Conservation (phyloP, 1,140 invertebrate species). For the Copidosoma floridanum region DNA sequence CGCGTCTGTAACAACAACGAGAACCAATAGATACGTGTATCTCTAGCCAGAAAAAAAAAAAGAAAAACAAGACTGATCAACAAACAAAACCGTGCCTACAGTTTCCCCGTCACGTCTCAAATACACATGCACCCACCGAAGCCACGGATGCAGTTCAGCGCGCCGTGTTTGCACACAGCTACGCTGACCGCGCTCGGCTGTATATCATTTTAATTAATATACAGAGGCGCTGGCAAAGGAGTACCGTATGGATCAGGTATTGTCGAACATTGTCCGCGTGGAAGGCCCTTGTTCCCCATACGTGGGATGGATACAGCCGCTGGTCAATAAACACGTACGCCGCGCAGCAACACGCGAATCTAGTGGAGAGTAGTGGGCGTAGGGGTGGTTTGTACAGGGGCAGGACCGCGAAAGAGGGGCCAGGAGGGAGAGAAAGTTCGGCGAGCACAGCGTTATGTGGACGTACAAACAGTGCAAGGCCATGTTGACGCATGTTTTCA, state of each 20-base stretch:
- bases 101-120: no score
- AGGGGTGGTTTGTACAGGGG: slow-evolving; percentile 41
- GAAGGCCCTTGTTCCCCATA: slow-evolving; percentile 33
- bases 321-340: neutral
- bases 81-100: no score
- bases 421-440: slow-evolving; percentile 29
- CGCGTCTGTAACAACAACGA: no score
- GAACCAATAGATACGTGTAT: no score
- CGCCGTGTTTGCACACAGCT: no score
- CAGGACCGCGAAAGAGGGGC: slow-evolving; percentile 26
- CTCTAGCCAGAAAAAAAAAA: no score
- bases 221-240: no score
- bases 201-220: slow-evolving; percentile 18
- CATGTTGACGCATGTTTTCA: slow-evolving; percentile 61
- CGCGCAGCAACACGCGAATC: slow-evolving; percentile 3
- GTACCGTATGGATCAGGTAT: no score
- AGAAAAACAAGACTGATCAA: no score
- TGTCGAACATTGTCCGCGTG: slow-evolving; percentile 57
- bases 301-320: slow-evolving; percentile 20
- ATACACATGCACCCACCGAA: neutral
- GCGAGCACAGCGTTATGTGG: slow-evolving; percentile 52
- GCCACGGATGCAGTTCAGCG: no score
- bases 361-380: neutral
- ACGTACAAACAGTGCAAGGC: slow-evolving; percentile 58
- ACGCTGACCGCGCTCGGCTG: no score